phyloP scores from a whole-genome alignment of 2,888 invertebrate species.

The Antheraea assamensis region DNA sequence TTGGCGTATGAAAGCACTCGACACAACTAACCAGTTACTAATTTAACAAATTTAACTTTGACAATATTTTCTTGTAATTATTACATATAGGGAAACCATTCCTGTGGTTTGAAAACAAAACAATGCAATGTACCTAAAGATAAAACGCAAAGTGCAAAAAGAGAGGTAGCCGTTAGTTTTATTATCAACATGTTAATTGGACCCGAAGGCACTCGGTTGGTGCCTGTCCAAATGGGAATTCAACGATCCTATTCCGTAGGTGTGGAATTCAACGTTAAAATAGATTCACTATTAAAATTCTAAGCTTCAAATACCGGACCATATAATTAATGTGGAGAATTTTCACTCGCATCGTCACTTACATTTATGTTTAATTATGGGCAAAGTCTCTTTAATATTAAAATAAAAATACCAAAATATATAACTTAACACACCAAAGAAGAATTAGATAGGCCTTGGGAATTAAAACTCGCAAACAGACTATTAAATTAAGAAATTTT shows the following conservation, averaged over 20 bases:
- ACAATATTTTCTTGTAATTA: background rate
- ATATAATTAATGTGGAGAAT: background rate
- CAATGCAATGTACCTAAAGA: conserved; percentile 25
- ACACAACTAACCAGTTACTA: no score
- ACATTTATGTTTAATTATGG: background rate
- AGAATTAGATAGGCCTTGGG: background rate
- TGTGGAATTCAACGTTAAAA: background rate
- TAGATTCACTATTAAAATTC: background rate
- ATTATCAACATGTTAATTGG: conserved; percentile 74
- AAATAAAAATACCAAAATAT: background rate
- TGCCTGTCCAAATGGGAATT: conserved; percentile 64
- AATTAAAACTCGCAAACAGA: background rate
- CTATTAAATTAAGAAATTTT: background rate
- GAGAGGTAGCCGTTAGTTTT: conserved; percentile 51
- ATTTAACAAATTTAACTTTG: background rate
- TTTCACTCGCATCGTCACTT: background rate
- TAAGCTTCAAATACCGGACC: background rate
- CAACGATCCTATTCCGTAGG: conserved; percentile 41
- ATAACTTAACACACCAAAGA: background rate
- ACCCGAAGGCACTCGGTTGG: conserved; percentile 63
- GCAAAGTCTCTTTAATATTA: background rate
- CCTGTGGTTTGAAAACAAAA: conserved; percentile 36
- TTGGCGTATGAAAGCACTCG: no score
- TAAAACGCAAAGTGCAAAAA: conserved; percentile 35
- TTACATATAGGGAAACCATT: background rate